phyloP scores from a whole-genome alignment of 2,888 invertebrate species.

The Pyrrhia umbra region DNA sequence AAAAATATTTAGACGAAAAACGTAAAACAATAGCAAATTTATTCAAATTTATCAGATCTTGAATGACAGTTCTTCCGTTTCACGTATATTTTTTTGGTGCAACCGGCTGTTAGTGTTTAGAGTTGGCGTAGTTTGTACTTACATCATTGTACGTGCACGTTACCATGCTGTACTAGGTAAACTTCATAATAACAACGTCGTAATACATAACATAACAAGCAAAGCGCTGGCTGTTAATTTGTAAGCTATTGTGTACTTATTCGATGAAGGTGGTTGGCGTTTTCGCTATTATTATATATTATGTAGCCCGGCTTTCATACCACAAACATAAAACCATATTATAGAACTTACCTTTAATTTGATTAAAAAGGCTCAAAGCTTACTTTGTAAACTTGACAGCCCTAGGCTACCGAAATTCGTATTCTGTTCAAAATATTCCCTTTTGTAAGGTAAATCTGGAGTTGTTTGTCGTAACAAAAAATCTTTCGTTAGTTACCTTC shows the following conservation, averaged over 20 bases:
- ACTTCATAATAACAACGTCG: constrained; percentile 32
- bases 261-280: constrained; percentile 30
- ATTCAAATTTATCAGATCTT: too few species aligned
- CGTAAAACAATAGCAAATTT: too few species aligned
- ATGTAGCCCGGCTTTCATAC: constrained; percentile 17
- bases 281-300: constrained; percentile 46
- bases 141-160: neutral
- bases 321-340: constrained; percentile 11
- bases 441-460: constrained; percentile 21
- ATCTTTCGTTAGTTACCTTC: constrained; percentile 19
- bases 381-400: constrained; percentile 4
- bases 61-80: too few species aligned
- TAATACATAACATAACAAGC: constrained; percentile 32
- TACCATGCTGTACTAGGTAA: neutral
- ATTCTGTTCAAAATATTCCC: constrained; percentile 22
- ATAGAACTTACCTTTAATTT: constrained; percentile 11
- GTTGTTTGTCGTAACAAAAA: constrained; percentile 36
- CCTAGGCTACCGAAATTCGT: constrained; percentile 1
- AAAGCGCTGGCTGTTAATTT: constrained; percentile 35
- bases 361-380: constrained; percentile 4
- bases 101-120: too few species aligned
- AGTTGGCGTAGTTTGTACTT: too few species aligned
- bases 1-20: too few species aligned
- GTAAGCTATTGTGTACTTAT: constrained; percentile 23
- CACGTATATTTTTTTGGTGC: too few species aligned